phyloP scores from a whole-genome alignment of 2,797 vertebrate species.

The Prunella strophiata region DNA sequence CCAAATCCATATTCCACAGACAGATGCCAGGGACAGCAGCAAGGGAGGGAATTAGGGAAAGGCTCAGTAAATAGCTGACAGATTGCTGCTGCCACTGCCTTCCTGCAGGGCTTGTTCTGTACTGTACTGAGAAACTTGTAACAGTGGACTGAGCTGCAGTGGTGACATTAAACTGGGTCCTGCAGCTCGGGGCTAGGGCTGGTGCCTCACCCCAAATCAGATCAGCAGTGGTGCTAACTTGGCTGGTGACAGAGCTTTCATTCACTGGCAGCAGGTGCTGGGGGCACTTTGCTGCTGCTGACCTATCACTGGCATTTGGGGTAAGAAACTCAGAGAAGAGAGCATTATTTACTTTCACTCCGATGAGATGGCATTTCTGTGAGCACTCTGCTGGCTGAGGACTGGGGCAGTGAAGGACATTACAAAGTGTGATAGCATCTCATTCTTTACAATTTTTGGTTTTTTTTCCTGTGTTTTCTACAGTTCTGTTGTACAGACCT shows the following conservation, averaged over 20 bases:
- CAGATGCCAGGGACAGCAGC: background rate
- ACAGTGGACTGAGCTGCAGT: background rate
- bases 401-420: background rate
- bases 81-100: conserved; percentile 38
- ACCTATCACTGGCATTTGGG: conserved; percentile 13
- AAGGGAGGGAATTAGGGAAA: background rate
- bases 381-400: background rate
- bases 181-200: background rate
- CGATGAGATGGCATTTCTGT: conserved; percentile 12
- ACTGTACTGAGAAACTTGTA: background rate
- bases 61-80: conserved; percentile 28
- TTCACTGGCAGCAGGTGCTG: background rate
- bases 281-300: background rate
- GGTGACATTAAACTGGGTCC: conserved; percentile 30
- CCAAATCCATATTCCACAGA: fast-evolving
- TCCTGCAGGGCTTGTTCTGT: conserved; percentile 23
- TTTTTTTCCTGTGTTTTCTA: fast-evolving
- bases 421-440: background rate
- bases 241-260: background rate
- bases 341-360: background rate
- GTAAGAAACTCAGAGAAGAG: background rate
- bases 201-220: background rate
- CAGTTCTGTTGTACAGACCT: background rate
- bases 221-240: background rate
- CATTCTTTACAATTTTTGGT: background rate